These are phyloP conservation scores for Trichonephila clavipes DNA, from an alignment of 1,140 invertebrate species.

Conservation along the genomic window DNA sequence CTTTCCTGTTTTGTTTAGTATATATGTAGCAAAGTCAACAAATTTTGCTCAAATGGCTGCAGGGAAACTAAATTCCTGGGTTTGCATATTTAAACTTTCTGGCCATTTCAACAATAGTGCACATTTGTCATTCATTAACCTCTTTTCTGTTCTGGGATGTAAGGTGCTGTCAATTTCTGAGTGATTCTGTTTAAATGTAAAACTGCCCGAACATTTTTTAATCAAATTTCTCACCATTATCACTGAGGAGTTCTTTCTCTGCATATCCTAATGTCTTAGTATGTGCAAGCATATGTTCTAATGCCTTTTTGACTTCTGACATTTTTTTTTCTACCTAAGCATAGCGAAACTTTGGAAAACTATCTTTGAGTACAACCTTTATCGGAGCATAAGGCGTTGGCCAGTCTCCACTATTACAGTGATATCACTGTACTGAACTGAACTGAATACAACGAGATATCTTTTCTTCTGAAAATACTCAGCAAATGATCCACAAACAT, in stretches of 20 bases:
- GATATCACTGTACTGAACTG: no score
- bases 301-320: background rate
- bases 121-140: conserved; percentile 57
- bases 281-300: background rate
- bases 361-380: conserved; percentile 24
- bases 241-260: conserved; percentile 54
- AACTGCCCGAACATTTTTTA: background rate
- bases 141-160: conserved; percentile 10
- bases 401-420: no score
- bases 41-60: conserved; percentile 1
- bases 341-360: background rate
- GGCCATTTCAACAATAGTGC: conserved; percentile 55
- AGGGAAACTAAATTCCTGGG: background rate
- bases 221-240: conserved; percentile 69
- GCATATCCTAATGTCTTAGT: background rate
- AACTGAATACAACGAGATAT: no score
- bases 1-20: conserved; percentile 47
- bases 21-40: background rate
- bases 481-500: conserved; percentile 63
- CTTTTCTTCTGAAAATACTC: background rate
- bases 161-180: conserved; percentile 61
- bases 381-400: no score
- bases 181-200: conserved; percentile 23
- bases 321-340: background rate
- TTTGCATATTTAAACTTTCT: conserved; percentile 49